phyloP scores from a whole-genome alignment of 1,140 invertebrate genomes.

The Lordiphosa mommai region DNA sequence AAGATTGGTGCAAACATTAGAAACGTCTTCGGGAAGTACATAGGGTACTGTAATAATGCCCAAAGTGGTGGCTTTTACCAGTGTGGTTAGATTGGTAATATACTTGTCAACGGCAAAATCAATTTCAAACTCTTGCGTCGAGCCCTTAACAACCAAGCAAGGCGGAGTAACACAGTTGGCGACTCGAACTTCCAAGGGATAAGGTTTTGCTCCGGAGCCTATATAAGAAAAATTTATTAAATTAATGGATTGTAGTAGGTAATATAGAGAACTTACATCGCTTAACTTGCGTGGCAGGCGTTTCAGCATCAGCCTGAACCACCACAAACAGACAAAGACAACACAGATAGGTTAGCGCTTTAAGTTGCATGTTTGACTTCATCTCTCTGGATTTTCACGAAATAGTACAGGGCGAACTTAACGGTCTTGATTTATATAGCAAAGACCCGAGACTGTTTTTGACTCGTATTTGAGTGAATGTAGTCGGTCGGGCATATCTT shows the following conservation, averaged over 20 bases:
- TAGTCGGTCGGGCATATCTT: conserved; percentile 23
- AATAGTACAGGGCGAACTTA: conserved; percentile 1
- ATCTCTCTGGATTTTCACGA: conserved; percentile 5
- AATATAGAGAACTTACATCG: conserved; percentile 36
- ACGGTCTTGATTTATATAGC: conserved; percentile 51
- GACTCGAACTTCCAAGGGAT: conserved; percentile 60
- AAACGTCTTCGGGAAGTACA: conserved; percentile 58
- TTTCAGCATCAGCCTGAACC: conserved; percentile 14
- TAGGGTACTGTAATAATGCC: conserved; percentile 68
- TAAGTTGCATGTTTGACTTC: conserved; percentile 37
- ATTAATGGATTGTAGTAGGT: background rate
- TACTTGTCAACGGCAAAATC: conserved; percentile 62
- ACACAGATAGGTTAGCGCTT: conserved; percentile 25
- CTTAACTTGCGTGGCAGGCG: conserved; percentile 48
- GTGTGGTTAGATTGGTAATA: conserved; percentile 48
- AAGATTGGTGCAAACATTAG: conserved; percentile 61
- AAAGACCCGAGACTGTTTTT: background rate
- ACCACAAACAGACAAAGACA: conserved; percentile 26
- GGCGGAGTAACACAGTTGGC: conserved; percentile 50
- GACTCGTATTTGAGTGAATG: conserved; percentile 22
- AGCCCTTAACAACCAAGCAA: conserved; percentile 51
- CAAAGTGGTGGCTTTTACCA: conserved; percentile 64
- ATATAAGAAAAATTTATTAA: no score
- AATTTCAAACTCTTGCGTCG: conserved; percentile 51
- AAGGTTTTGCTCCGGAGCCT: conserved; percentile 64